phyloP scores from a whole-genome alignment of 2,888 invertebrate genomes.

The Lordiphosa fenestrarum region DNA sequence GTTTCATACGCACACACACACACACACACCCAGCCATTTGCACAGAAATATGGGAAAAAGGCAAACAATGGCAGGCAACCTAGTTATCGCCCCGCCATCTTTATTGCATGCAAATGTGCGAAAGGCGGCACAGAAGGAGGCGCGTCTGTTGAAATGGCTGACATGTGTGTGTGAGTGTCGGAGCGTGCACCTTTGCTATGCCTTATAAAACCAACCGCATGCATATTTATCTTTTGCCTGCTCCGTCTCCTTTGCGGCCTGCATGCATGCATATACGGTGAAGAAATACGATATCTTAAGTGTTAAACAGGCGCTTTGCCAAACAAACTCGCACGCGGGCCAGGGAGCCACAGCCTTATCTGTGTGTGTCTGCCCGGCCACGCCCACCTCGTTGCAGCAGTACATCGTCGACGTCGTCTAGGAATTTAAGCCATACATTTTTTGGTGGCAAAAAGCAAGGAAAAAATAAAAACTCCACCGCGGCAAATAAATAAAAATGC shows the following conservation, averaged over 20 bases:
- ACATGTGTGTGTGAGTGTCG: constrained; percentile 12
- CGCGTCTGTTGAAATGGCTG: constrained; percentile 68
- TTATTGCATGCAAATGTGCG: constrained; percentile 74
- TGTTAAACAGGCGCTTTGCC: constrained; percentile 74
- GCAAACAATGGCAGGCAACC: constrained; percentile 71
- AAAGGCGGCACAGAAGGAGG: constrained; percentile 61
- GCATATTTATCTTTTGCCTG: constrained; percentile 64
- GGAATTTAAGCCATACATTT: constrained; percentile 45
- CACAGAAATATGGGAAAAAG: constrained; percentile 55
- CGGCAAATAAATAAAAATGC: constrained; percentile 71
- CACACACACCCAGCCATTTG: constrained; percentile 4
- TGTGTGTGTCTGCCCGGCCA: constrained; percentile 33
- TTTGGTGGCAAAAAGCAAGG: constrained; percentile 34
- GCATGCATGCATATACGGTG: constrained; percentile 9
- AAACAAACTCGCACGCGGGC: constrained; percentile 57
- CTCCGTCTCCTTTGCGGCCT: constrained; percentile 41
- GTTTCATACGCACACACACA: constrained; percentile 21
- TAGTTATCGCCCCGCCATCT: constrained; percentile 73
- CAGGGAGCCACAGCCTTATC: constrained; percentile 38
- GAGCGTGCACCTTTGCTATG: constrained; percentile 52
- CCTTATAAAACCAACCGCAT: constrained; percentile 62
- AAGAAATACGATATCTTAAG: constrained; percentile 73
- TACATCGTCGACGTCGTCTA: constrained; percentile 17
- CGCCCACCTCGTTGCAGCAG: constrained; percentile 52
- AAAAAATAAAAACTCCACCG: constrained; percentile 47